Evolutionary conservation across 1,140 invertebrate species (phyloP), one percentile per base, ranked within the genome.

Genomic region (Panagrolaimus sp.): DNA sequence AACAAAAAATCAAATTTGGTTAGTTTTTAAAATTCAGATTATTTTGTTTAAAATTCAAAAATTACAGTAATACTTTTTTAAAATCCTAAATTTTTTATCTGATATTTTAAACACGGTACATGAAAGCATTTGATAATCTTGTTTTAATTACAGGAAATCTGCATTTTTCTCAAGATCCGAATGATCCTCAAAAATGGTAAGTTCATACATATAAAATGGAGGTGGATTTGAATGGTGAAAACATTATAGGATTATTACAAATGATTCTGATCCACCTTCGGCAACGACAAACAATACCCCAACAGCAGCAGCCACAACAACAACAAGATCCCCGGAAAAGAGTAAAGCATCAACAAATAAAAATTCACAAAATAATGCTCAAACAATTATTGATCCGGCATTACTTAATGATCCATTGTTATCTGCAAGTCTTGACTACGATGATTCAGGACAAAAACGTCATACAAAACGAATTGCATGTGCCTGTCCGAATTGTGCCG

Each of bases 111-210:
- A n/a, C 3, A 38, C 32, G 7, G 24, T 45, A 9, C 24, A 73
- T 32, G 12, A 24, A 28, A 10, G 10, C n/a, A 62, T 71, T 24
- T 72, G 46, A n/a, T 38, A 38, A 38, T 38, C 7, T 38, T 38
- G 2, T 38, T 38, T n/a, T 43, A 38, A 3, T 32, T 81, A 71
- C 45, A 80, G 79, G 80, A 15, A 80, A 83, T 58, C 68, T 82
- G 21, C 76, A 79, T 46, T 82, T 82, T 74, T 73, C 78, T 69
- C 80, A 82, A 70, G 80, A 82, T 64, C 80, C 80, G 4, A 83
- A 82, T 58, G 80, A 82, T 62, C 80, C 80, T 21, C 80, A 83
- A 47, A 82, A 82, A 72, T 82, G 80, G 80, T n/a, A n/a, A n/a
- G n/a, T n/a, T n/a, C n/a, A n/a, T n/a, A n/a, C n/a, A n/a, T n/a